These are phyloP conservation scores for Lindbergichthys nudifrons DNA, from an alignment of 2,797 vertebrate species.

Conservation along the genomic window DNA sequence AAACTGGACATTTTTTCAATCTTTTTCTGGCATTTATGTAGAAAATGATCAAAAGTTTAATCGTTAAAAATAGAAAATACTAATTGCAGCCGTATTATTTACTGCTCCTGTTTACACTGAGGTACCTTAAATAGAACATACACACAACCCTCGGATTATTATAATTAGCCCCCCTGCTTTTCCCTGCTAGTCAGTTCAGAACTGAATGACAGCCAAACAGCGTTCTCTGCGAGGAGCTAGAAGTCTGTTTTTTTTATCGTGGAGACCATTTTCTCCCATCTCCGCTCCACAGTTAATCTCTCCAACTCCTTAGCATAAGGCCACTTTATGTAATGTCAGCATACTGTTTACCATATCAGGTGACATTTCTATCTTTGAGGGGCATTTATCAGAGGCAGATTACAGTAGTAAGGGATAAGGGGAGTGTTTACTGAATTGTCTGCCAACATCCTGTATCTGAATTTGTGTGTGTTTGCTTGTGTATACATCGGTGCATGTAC, in stretches of 20 bases:
- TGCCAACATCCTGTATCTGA: slow-evolving; percentile 80
- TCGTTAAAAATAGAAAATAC: too few species aligned
- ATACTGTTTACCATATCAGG: slow-evolving; percentile 84
- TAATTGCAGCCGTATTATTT: slow-evolving; percentile 6
- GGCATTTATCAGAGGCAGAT: slow-evolving; percentile 87
- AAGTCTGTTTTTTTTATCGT: slow-evolving; percentile 59
- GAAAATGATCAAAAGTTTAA: too few species aligned
- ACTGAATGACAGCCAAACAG: slow-evolving; percentile 37
- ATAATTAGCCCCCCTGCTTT: slow-evolving; percentile 24
- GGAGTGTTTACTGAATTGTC: slow-evolving; percentile 85
- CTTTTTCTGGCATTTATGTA: too few species aligned
- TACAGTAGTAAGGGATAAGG: slow-evolving; percentile 83
- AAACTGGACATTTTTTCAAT: too few species aligned
- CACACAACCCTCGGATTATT: slow-evolving; percentile 24
- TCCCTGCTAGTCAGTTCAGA: slow-evolving; percentile 35
- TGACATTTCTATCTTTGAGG: slow-evolving; percentile 86
- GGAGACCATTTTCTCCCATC: slow-evolving; percentile 67
- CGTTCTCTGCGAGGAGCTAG: slow-evolving; percentile 34
- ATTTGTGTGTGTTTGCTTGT: slow-evolving; percentile 70
- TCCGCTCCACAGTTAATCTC: slow-evolving; percentile 75
- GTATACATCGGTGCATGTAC: slow-evolving; percentile 68
- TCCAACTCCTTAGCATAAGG: slow-evolving; percentile 79
- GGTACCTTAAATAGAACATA: slow-evolving; percentile 13
- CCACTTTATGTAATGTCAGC: slow-evolving; percentile 82
- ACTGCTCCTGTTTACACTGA: slow-evolving; percentile 15